Evolutionary conservation across 2,797 vertebrate genomes (phyloP).

Genomic region (Babyrousa celebensis): DNA sequence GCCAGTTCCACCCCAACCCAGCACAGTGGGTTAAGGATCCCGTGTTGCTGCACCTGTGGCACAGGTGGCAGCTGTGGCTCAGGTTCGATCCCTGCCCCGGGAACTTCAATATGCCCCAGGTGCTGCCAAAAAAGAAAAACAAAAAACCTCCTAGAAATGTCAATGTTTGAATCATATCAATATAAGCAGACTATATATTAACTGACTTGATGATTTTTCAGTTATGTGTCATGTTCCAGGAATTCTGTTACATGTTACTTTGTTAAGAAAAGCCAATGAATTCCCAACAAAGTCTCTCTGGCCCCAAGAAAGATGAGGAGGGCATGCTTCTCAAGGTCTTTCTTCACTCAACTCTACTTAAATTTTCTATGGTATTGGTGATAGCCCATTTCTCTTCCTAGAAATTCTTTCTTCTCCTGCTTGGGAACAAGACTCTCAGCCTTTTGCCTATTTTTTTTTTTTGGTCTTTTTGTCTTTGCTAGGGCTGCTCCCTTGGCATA

Average conservation of each 20-base stretch:
- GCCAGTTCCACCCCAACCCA: no score
- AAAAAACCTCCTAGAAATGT: background rate
- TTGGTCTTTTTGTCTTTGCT: no score
- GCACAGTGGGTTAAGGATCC: no score
- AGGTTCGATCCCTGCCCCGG: no score
- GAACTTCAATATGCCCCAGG: no score
- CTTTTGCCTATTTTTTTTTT: background rate
- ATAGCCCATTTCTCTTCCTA: background rate
- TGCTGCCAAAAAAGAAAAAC: background rate
- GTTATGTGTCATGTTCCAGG: background rate
- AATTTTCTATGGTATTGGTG: background rate
- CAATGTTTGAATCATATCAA: constrained; percentile 32
- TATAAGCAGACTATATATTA: background rate
- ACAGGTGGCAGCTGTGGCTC: no score
- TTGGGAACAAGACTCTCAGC: background rate
- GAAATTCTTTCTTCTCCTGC: constrained; percentile 19
- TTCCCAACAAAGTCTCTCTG: background rate
- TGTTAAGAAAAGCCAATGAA: constrained; percentile 28
- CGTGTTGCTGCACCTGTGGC: no score
- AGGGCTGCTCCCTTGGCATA: no score
- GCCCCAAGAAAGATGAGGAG: background rate
- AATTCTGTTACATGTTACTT: constrained; percentile 8
- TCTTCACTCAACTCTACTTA: background rate
- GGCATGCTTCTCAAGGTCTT: background rate
- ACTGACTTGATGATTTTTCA: background rate